Conservation (phyloP, 2,888 invertebrate genomes). For the Eupithecia vulgata region DNA sequence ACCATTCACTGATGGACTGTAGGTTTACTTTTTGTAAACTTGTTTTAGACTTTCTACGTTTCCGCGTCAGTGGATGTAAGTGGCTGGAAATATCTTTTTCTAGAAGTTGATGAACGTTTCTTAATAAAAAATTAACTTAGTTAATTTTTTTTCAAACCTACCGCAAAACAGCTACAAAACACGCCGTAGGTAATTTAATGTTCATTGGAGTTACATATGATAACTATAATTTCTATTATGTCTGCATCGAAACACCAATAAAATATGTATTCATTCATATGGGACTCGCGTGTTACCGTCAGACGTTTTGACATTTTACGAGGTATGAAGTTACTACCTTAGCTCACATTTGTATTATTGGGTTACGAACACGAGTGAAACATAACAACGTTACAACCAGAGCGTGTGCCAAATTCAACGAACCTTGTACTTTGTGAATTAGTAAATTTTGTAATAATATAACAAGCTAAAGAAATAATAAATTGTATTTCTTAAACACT, state of each 20-base stretch:
- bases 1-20: slow-evolving; percentile 24
- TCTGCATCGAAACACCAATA: slow-evolving; percentile 17
- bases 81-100: slow-evolving; percentile 2
- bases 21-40: slow-evolving; percentile 37
- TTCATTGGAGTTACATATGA: not conserved
- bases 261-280: slow-evolving; percentile 16
- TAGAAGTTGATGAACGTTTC: not conserved
- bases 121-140: not conserved
- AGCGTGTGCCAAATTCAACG: slow-evolving; percentile 23
- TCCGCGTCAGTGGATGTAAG: slow-evolving; percentile 22
- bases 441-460: slow-evolving; percentile 1
- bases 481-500: slow-evolving; percentile 21
- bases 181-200: not conserved
- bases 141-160: not conserved
- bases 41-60: slow-evolving; percentile 35
- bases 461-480: slow-evolving; percentile 13
- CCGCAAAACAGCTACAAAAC: not conserved
- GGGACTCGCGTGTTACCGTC: slow-evolving; percentile 19
- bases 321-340: slow-evolving; percentile 24
- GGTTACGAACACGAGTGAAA: slow-evolving; percentile 21
- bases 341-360: slow-evolving; percentile 28
- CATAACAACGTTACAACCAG: slow-evolving; percentile 21
- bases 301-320: slow-evolving; percentile 23
- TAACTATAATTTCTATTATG: slow-evolving; percentile 2
- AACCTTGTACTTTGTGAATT: slow-evolving; percentile 19